These are phyloP conservation scores for Rhabdomys dilectus DNA, from an alignment of 2,113 vertebrate genomes.

Conservation along the genomic window DNA sequence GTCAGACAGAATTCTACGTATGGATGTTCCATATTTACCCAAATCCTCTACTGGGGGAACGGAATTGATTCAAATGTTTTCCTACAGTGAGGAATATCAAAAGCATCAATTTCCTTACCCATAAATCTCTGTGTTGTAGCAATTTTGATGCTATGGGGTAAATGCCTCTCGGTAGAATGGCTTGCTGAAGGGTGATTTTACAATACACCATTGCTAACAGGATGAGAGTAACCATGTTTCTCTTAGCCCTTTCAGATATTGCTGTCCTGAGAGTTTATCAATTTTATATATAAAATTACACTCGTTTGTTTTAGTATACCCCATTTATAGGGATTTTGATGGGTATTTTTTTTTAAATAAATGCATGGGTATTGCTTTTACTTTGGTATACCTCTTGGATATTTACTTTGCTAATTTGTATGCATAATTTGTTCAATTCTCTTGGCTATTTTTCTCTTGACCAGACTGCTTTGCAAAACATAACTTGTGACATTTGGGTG, in stretches of 20 bases:
- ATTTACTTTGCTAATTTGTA: slow-evolving; percentile 20
- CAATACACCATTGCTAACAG: not conserved
- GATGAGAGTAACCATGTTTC: not conserved
- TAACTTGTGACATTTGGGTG: not conserved
- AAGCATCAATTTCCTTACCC: not conserved
- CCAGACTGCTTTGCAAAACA: slow-evolving; percentile 22
- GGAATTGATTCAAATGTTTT: slow-evolving; percentile 54
- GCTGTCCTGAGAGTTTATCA: not conserved
- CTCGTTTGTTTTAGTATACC: not conserved
- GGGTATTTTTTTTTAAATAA: not conserved
- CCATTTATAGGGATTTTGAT: not conserved
- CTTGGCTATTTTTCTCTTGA: not conserved
- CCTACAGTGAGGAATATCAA: slow-evolving; percentile 4
- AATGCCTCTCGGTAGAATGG: not conserved
- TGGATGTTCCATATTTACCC: not conserved
- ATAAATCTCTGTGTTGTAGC: slow-evolving; percentile 7
- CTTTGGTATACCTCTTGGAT: not conserved
- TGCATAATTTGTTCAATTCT: not conserved
- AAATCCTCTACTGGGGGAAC: not conserved
- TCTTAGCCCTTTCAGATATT: not conserved
- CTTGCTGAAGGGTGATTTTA: not conserved
- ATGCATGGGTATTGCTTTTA: not conserved
- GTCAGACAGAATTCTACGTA: not conserved
- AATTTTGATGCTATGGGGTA: slow-evolving; percentile 4
- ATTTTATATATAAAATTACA: not conserved